These are phyloP conservation scores for Stenoptilia bipunctidactyla DNA, from an alignment of 2,888 invertebrate genomes.

Conservation along the genomic window DNA sequence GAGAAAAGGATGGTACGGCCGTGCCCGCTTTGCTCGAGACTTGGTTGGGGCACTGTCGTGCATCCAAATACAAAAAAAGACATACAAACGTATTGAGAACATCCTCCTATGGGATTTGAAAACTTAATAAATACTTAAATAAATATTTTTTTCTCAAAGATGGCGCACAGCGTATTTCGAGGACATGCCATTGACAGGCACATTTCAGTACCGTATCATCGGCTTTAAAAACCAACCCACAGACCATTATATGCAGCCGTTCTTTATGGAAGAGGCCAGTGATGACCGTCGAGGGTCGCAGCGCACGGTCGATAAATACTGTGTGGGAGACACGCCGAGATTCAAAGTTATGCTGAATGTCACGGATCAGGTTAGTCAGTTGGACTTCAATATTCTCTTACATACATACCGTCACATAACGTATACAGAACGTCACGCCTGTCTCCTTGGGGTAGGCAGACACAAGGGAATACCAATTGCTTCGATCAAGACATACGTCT, in stretches of 20 bases:
- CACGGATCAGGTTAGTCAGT: conserved; percentile 66
- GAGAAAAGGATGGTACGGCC: too few species aligned
- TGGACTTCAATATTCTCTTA: not conserved
- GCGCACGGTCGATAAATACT: conserved; percentile 16
- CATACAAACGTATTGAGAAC: too few species aligned
- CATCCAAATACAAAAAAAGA: too few species aligned
- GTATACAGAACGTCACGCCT: too few species aligned
- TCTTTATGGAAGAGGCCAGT: conserved; percentile 21
- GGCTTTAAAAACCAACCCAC: conserved; percentile 86
- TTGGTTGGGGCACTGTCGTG: too few species aligned
- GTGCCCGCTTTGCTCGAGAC: too few species aligned
- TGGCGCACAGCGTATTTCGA: conserved; percentile 85
- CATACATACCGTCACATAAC: too few species aligned
- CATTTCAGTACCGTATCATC: conserved; percentile 87
- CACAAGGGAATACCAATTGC: too few species aligned
- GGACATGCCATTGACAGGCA: conserved; percentile 84
- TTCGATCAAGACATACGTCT: too few species aligned
- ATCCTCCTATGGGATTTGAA: too few species aligned
- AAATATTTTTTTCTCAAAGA: conserved; percentile 12
- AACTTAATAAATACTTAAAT: too few species aligned
- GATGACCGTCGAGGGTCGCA: conserved; percentile 14
- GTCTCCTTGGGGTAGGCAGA: too few species aligned
- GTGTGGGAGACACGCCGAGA: conserved; percentile 75
- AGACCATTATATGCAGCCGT: conserved; percentile 84
- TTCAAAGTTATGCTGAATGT: conserved; percentile 75